These are phyloP conservation scores for Gallinago stenura DNA, from an alignment of 2,797 vertebrate species.

Conservation along the genomic window DNA sequence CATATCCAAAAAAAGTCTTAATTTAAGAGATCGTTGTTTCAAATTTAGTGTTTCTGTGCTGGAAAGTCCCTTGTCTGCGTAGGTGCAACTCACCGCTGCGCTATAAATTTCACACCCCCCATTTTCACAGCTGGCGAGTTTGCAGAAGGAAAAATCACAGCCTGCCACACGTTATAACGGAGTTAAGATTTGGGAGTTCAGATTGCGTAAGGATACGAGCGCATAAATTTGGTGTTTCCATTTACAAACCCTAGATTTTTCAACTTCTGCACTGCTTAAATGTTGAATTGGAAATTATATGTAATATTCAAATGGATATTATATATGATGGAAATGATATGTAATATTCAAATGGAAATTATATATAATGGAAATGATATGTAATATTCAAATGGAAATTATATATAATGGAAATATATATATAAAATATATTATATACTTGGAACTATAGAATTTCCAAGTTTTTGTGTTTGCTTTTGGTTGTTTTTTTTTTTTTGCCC, in stretches of 20 bases:
- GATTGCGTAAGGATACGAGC: fast-evolving
- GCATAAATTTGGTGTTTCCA: background rate
- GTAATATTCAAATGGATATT: background rate
- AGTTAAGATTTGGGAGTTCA: background rate
- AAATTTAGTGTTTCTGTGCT: background rate
- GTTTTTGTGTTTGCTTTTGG: background rate
- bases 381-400: too few species aligned
- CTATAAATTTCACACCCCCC: background rate
- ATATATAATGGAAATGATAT: too few species aligned
- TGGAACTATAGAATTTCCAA: background rate
- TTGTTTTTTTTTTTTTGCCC: background rate
- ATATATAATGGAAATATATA: too few species aligned
- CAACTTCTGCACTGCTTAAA: background rate
- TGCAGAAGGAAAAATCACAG: background rate
- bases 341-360: too few species aligned
- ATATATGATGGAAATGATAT: background rate
- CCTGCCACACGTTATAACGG: background rate
- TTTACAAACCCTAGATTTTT: background rate
- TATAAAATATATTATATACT: too few species aligned
- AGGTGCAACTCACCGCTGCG: background rate
- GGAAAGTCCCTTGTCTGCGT: background rate
- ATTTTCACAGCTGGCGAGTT: background rate
- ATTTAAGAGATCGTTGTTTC: background rate
- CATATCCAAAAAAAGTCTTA: background rate
- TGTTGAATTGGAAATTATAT: background rate